Evolutionary conservation across 2,888 invertebrate species (phyloP).

Genomic region (Portevinia maculata): DNA sequence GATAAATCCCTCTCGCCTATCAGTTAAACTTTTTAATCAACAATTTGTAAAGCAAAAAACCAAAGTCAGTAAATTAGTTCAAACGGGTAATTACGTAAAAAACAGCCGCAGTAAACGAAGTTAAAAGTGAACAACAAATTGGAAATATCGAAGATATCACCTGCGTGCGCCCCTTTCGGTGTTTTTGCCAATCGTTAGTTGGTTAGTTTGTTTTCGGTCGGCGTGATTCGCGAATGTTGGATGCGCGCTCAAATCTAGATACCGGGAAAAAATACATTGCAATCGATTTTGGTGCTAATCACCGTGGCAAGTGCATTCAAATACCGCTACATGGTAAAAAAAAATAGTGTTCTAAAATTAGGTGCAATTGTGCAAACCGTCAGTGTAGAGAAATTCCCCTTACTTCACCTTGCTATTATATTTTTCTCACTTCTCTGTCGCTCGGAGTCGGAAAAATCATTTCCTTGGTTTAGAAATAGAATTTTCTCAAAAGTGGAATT

Average conservation of each 20-base stretch:
- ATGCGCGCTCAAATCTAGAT: conserved; percentile 6
- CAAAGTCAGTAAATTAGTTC: conserved; percentile 40
- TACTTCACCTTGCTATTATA: conserved; percentile 35
- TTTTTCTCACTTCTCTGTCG: conserved; percentile 6
- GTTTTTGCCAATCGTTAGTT: conserved; percentile 23
- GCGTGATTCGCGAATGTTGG: conserved; percentile 63
- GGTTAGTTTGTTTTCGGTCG: conserved; percentile 63
- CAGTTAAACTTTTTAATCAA: conserved; percentile 45
- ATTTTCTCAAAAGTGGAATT: no score
- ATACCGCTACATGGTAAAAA: conserved; percentile 35
- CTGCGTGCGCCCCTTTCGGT: background rate
- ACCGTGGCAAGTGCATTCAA: conserved; percentile 43
- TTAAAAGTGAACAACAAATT: conserved; percentile 37
- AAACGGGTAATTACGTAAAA: conserved; percentile 66
- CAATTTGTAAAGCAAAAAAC: conserved; percentile 13
- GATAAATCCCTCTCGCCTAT: conserved; percentile 49
- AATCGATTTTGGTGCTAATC: conserved; percentile 42
- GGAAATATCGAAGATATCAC: conserved; percentile 31
- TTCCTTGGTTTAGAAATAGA: conserved; percentile 45
- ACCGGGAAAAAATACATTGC: background rate
- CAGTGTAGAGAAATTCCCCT: conserved; percentile 45
- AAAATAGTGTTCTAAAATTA: conserved; percentile 56
- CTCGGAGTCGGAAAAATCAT: conserved; percentile 26
- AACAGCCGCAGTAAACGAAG: conserved; percentile 27
- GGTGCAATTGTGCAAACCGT: conserved; percentile 57